These are phyloP conservation scores for Xerus inauris DNA, from an alignment of 2,113 vertebrate species.

Conservation along the genomic window DNA sequence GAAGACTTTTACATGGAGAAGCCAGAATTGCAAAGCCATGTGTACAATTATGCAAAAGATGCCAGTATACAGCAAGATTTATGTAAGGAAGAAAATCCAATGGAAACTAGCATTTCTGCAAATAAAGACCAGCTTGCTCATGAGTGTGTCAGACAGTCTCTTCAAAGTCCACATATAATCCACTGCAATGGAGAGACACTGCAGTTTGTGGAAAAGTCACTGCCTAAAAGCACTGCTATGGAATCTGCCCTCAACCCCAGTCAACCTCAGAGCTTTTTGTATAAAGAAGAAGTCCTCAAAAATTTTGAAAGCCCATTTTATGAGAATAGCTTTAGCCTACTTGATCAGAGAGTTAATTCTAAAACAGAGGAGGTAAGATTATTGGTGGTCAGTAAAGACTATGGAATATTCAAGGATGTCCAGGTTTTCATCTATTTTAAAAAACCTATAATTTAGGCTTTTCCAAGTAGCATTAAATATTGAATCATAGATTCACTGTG, in stretches of 20 bases:
- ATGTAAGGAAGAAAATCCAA: constrained; percentile 35
- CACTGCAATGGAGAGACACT: neutral
- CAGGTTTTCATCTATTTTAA: neutral
- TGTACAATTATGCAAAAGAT: neutral
- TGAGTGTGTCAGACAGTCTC: neutral
- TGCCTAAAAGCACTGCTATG: neutral
- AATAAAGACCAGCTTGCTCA: neutral
- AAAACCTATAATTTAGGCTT: neutral
- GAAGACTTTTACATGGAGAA: constrained; percentile 37
- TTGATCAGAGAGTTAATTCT: constrained; percentile 28
- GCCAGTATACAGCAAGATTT: neutral
- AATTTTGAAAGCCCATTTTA: constrained; percentile 1
- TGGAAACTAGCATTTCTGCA: constrained; percentile 5
- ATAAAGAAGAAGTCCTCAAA: neutral
- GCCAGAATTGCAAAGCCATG: constrained; percentile 42
- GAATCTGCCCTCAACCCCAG: neutral
- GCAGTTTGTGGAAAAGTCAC: neutral
- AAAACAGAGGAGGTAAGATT: constrained; percentile 52
- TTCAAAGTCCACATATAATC: neutral
- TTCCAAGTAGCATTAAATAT: neutral
- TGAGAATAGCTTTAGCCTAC: neutral
- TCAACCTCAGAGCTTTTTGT: neutral
- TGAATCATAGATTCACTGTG: neutral
- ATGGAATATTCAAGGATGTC: neutral
- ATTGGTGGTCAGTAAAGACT: neutral